Base-by-base conservation (phyloP, 2,888 invertebrate genomes). In the Cryptophagus acutangulus region DNA sequence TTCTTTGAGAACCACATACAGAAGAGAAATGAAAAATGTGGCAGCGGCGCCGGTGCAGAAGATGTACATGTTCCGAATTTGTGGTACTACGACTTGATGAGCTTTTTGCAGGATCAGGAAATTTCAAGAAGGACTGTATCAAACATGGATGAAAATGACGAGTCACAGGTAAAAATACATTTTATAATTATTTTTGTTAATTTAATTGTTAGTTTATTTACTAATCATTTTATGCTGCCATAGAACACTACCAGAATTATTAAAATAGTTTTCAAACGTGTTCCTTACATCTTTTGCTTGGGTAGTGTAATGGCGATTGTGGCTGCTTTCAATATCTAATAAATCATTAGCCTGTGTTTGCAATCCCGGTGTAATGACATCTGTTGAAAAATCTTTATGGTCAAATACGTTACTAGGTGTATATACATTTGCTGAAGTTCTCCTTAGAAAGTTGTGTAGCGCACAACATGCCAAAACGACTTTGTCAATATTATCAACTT, bases 11-110 rank as follows among this genome's bases (percentile, higher is more conserved):
- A 49, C 41, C 10, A 45, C 43, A 17, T 49, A 46, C 30, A 36
- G 50, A 2, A 57, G 52, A 48, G 55, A 56, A 34, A 36, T 41
- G 29, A 43, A 34, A 8, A 55, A 47, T 30, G 24, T 44, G n/a
- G 36, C 36, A 17, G 17, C 17, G 40, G 40, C 6, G 33, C 33
- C n/a, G 17, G 33, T 4, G 28, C 33, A 8, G 43, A 39, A 2
- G 40, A 39, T 3, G 36, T 31, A 14, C 36, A 43, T 15, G 9
- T 20, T 14, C 28, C 40, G 15, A 33, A 8, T 9, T 17, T 40
- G 28, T 40, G 40, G 43, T 40, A 33, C 28, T 40, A 13, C 4
- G 16, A 40, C 12, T 20, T 33, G 31, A 5, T 31, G 14, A 13
- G n/a, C n/a, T 43, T 39, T 33, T 9, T 39, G 16, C 16, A 24